Base-by-base conservation (phyloP, 2,888 invertebrate genomes). In the Orthonevra nobilis region DNA sequence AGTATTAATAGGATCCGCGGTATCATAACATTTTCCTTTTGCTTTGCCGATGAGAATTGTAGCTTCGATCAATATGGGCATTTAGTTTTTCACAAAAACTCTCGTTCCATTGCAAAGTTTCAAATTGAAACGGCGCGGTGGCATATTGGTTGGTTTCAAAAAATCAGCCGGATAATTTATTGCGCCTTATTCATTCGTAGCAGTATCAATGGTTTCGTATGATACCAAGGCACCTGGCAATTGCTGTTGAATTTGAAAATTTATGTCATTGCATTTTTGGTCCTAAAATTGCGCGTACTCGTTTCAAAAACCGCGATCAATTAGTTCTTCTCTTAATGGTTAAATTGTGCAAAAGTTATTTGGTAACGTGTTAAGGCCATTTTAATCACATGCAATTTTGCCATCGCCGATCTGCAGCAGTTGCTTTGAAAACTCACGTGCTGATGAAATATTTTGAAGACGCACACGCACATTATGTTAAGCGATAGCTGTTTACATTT, bases 301-400 rank as follows among this genome's bases (percentile, higher is more conserved):
- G 70, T 85, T 75, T 50, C 83, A 84, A 56, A 85, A 86, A 14
- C 85, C 83, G 44, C 82, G 72, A 38, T 82, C 72, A 68, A 84
- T 81, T 28, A 83, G 81, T 52, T 83, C 75, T 30, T 81, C 75
- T 81, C 82, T 82, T 17, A 60, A 46, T 64, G 46, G 38, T 14
- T 70, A 58, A 7, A 83, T 60, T 30, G 69, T 81, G 34, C 84
- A 83, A 32, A 84, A 82, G 60, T 82, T 64, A 1, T 9, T n/a
- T 15, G 81, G 81, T 32, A 83, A 82, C 50, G 73, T 79, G 44
- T 82, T 83, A 14, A 60, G 73, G 74, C 81, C 60, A 10, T 40
- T 81, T 30, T 68, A 46, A 44, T 81, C 77, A 44, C 77, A 44
- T 60, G 75, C 52, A 23, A 84, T 40, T 81, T 70, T 61, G 9